These are phyloP conservation scores for Dolichopus griseipennis DNA, from an alignment of 2,888 invertebrate species.

Conservation along the genomic window DNA sequence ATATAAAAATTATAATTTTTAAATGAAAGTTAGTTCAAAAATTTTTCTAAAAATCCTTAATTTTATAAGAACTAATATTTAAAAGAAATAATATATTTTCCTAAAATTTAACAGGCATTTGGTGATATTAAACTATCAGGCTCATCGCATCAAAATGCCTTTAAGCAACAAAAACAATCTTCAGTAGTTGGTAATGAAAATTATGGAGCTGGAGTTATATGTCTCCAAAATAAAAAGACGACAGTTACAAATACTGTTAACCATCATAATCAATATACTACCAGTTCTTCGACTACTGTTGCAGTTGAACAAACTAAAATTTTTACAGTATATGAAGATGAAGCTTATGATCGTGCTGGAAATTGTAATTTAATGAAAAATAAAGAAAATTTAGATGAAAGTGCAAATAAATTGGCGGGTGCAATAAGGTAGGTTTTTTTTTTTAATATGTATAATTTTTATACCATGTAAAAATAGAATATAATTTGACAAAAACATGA, in stretches of 20 bases:
- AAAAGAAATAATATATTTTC: too few relatives aligned
- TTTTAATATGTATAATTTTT: not conserved
- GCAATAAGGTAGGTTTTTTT: slow-evolving; percentile 19
- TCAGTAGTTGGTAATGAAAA: slow-evolving; percentile 34
- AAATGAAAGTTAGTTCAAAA: too few relatives aligned
- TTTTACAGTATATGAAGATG: slow-evolving; percentile 67
- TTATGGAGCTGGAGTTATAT: not conserved
- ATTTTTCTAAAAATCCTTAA: too few relatives aligned
- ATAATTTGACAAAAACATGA: too few relatives aligned
- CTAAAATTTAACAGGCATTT: slow-evolving; percentile 7
- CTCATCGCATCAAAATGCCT: not conserved
- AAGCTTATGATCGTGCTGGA: slow-evolving; percentile 24
- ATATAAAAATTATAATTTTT: too few relatives aligned
- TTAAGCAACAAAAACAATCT: slow-evolving; percentile 10
- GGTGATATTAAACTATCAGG: not conserved
- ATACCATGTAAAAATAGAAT: too few relatives aligned
- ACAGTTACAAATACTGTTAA: slow-evolving; percentile 22
- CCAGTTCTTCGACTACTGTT: slow-evolving; percentile 30
- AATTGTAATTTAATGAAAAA: not conserved
- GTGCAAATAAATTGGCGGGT: slow-evolving; percentile 17
- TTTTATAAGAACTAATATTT: too few relatives aligned
- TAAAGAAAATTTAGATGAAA: slow-evolving; percentile 18
- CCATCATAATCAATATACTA: slow-evolving; percentile 34
- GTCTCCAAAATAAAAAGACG: not conserved
- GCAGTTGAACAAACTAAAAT: slow-evolving; percentile 67